Percentiles rank a stretch among this genome's conserved stretches.
These are phyloP conservation scores for Stegodyphus mimosarum DNA, from an alignment of 1,140 invertebrate genomes.

Conservation along the genomic window DNA sequence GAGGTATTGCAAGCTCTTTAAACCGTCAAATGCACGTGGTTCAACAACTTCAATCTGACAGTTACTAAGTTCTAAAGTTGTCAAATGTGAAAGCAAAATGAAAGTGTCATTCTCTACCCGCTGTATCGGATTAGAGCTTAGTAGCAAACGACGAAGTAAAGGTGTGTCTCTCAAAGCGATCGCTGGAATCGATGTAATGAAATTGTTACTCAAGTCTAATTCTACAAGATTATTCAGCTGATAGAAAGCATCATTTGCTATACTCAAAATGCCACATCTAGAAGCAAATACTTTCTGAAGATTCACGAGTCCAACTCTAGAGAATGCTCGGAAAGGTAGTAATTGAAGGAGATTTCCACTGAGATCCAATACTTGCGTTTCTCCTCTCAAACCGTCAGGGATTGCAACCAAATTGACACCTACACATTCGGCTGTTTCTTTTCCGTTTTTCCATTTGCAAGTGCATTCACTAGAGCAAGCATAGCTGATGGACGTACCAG, in stretches of 20 bases:
- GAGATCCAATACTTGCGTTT: conserved; percentile 89
- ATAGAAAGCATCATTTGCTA: conserved; percentile 74
- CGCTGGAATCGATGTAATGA: conserved; percentile 76
- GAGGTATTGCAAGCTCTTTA: conserved; percentile 81
- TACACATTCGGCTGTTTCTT: conserved; percentile 88
- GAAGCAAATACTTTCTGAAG: conserved; percentile 86
- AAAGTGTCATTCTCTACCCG: conserved; percentile 79
- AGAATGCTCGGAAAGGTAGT: conserved; percentile 82
- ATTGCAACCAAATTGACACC: conserved; percentile 83
- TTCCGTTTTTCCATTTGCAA: conserved; percentile 93
- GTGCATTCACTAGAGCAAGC: conserved; percentile 80
- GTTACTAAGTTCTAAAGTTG: conserved; percentile 78
- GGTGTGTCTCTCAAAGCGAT: conserved; percentile 77
- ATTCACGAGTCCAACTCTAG: conserved; percentile 82
- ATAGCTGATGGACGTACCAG: conserved; percentile 39
- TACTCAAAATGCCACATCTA: conserved; percentile 83
- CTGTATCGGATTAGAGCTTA: conserved; percentile 79
- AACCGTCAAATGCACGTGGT: conserved; percentile 79
- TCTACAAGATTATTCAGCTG: conserved; percentile 72
- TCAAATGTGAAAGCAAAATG: conserved; percentile 75
- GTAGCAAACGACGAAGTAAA: conserved; percentile 79
- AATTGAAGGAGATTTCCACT: conserved; percentile 87
- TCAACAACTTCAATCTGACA: conserved; percentile 74
- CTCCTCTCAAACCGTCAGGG: conserved; percentile 83
- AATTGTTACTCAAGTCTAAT: conserved; percentile 81